Conservation (phyloP, 2,113 vertebrate species). For the Cebus imitator region DNA sequence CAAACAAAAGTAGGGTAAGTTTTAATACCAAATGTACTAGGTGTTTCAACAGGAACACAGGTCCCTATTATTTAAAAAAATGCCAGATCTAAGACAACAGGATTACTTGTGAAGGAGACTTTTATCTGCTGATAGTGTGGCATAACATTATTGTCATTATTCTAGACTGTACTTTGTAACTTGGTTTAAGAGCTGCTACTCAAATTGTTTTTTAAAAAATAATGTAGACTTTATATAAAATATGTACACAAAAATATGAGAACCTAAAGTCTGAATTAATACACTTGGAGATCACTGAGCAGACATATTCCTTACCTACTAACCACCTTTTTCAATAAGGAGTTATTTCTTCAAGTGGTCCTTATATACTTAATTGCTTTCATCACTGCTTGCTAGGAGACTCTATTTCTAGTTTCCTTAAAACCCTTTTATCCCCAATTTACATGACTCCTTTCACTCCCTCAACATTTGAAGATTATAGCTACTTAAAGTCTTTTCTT, state of each 20-base stretch:
- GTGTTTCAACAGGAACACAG: conserved; percentile 65
- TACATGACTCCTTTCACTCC: not conserved
- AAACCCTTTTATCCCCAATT: not conserved
- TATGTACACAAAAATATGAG: conserved; percentile 27
- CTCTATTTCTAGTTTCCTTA: not conserved
- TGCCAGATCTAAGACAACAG: not conserved
- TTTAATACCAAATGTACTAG: conserved; percentile 23
- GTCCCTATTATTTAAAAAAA: conserved; percentile 65
- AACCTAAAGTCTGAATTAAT: not conserved
- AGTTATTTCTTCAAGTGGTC: conserved; percentile 33
- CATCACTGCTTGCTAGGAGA: not conserved
- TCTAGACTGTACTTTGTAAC: not conserved
- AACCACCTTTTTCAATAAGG: not conserved
- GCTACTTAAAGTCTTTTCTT: conserved; percentile 32
- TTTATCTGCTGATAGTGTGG: not conserved
- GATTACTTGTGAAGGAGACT: conserved; percentile 5
- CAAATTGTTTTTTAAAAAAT: conserved; percentile 16
- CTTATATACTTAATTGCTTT: conserved; percentile 11
- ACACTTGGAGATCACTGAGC: not conserved
- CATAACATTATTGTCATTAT: conserved; percentile 19
- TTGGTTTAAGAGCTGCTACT: not conserved
- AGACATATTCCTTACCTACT: not conserved
- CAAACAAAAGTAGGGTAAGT: conserved; percentile 35
- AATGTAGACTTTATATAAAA: not conserved
- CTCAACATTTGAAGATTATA: conserved; percentile 17